phyloP scores from a whole-genome alignment of 2,888 invertebrate genomes.

The Subacronicta megacephala region DNA sequence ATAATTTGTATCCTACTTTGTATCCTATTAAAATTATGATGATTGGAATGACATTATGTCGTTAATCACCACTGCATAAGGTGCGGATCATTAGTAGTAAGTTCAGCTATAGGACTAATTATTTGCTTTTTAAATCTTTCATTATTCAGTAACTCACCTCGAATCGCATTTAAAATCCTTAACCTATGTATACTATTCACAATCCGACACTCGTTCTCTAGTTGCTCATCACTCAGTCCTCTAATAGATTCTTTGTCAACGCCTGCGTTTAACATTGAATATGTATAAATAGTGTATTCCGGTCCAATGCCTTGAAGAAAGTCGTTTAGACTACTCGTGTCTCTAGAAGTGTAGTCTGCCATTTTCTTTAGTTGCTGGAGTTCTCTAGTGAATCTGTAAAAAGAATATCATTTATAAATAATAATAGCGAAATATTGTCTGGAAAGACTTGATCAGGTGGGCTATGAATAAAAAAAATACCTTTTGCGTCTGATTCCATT shows the following conservation, averaged over 20 bases:
- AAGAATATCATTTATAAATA: constrained; percentile 5
- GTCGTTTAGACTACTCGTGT: constrained; percentile 96
- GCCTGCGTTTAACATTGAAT: constrained; percentile 98
- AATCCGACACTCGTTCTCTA: constrained; percentile 97
- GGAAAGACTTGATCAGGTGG: background rate
- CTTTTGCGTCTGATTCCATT: constrained; percentile 98
- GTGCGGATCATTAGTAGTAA: too few species aligned
- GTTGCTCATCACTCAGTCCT: constrained; percentile 96
- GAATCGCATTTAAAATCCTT: constrained; percentile 96
- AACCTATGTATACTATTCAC: constrained; percentile 98
- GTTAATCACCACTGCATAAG: too few species aligned
- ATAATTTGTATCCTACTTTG: too few species aligned
- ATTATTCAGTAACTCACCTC: constrained; percentile 82
- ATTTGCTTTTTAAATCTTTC: background rate
- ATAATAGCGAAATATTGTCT: background rate
- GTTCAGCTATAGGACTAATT: background rate
- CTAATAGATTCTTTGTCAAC: constrained; percentile 97
- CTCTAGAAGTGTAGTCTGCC: constrained; percentile 98
- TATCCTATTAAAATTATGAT: too few species aligned
- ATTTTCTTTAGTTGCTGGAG: constrained; percentile 97
- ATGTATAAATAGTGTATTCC: constrained; percentile 98
- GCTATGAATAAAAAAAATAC: constrained; percentile 74
- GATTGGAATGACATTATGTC: too few species aligned
- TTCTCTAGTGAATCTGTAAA: constrained; percentile 95
- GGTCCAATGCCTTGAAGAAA: constrained; percentile 95